Conservation (phyloP, 30 jellyfish, hydroid and myxozoan species). For the Aurelia aurita region DNA sequence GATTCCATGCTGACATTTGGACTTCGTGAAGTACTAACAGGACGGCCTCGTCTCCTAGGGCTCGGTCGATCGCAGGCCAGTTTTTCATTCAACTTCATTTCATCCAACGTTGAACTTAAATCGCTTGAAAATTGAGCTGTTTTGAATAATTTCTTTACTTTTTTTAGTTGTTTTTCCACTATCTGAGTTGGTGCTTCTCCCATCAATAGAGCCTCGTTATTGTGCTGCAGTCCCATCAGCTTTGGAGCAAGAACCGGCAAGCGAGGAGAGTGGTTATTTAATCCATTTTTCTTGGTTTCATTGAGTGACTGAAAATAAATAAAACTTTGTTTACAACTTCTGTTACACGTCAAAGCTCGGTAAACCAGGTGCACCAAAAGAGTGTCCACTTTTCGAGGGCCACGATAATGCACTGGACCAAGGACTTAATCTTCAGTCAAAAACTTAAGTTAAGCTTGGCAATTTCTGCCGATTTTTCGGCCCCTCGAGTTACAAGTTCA, state of each 20-base stretch:
- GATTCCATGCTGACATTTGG: not conserved
- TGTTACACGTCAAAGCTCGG: too few species aligned
- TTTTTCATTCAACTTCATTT: conserved; percentile 45
- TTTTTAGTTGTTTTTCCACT: conserved; percentile 41
- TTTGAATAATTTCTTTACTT: conserved; percentile 41
- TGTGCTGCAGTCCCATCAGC: conserved; percentile 84
- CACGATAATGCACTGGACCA: too few species aligned
- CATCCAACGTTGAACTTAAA: conserved; percentile 49
- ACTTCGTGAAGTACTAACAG: not conserved
- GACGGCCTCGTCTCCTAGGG: conserved; percentile 32
- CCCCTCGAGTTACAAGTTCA: too few species aligned
- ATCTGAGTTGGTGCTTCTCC: conserved; percentile 66
- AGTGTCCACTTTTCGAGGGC: too few species aligned
- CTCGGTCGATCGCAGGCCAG: conserved; percentile 26
- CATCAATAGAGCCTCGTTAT: conserved; percentile 84
- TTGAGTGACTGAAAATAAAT: conserved; percentile 2
- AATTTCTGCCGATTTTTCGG: too few species aligned
- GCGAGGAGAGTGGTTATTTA: conserved; percentile 3
- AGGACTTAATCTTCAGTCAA: too few species aligned
- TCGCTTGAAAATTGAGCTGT: conserved; percentile 36
- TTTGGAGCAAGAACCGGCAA: conserved; percentile 79
- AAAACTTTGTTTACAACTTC: too few species aligned
- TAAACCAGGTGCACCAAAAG: too few species aligned
- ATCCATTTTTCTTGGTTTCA: conserved; percentile 38
- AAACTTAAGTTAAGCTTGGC: too few species aligned